These are phyloP conservation scores for Hermetia illucens DNA, from an alignment of 1,140 invertebrate species.

Conservation along the genomic window DNA sequence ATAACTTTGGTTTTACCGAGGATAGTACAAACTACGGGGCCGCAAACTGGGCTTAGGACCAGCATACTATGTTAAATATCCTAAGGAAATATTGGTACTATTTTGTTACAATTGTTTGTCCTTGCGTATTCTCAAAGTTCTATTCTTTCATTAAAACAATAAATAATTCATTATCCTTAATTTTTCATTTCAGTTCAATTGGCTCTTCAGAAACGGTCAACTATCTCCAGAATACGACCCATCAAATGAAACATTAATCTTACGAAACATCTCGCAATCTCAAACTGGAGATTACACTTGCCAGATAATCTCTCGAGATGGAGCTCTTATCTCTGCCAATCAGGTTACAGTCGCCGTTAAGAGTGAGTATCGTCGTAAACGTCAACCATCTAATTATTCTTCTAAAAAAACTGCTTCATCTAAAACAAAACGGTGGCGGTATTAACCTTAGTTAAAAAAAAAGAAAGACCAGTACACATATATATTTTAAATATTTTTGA, in stretches of 20 bases:
- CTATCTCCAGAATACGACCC: no score
- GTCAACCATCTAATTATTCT: neutral
- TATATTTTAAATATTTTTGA: no score
- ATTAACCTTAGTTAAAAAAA: neutral
- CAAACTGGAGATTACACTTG: slow-evolving; percentile 61
- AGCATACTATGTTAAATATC: no score
- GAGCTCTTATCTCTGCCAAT: no score
- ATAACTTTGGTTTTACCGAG: no score
- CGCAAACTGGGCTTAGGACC: no score
- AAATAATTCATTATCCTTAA: no score
- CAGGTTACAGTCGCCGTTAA: slow-evolving; percentile 48
- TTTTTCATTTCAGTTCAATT: slow-evolving; percentile 20
- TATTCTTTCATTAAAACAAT: no score
- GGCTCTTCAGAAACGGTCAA: slow-evolving; percentile 33
- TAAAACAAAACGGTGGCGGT: neutral
- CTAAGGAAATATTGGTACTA: no score
- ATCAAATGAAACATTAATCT: slow-evolving; percentile 14
- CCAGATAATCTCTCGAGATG: slow-evolving; percentile 34
- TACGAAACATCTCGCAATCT: slow-evolving; percentile 36
- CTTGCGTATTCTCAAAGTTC: no score
- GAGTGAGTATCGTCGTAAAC: slow-evolving; percentile 41
- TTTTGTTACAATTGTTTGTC: no score
- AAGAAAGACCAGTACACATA: neutral
- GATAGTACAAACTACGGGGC: no score
- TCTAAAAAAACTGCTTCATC: neutral